phyloP scores from a whole-genome alignment of 2,113 vertebrate species.

The Halichoeres trimaculatus region DNA sequence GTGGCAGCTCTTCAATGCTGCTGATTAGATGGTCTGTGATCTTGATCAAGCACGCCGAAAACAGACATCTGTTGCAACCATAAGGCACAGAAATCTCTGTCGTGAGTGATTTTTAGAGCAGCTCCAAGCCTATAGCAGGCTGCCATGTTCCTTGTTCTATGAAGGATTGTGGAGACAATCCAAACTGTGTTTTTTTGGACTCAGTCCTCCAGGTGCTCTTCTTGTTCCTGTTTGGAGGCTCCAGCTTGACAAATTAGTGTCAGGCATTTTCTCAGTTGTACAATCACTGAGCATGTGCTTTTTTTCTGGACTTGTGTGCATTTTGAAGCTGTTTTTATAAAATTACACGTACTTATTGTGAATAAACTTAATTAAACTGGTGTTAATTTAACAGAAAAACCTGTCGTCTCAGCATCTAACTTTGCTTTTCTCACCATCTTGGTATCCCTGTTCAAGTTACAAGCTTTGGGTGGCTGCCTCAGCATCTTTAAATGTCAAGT shows the following conservation, averaged over 20 bases:
- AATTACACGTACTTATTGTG: too few relatives aligned
- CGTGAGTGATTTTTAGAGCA: constrained; percentile 49
- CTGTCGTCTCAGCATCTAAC: too few relatives aligned
- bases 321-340: too few relatives aligned
- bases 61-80: constrained; percentile 64
- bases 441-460: too few relatives aligned
- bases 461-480: too few relatives aligned
- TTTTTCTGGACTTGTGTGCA: too few relatives aligned
- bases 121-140: constrained; percentile 28
- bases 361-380: too few relatives aligned
- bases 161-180: neutral
- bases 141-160: constrained; percentile 2
- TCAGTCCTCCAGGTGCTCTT: constrained; percentile 16
- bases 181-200: constrained; percentile 8
- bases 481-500: too few relatives aligned
- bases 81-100: constrained; percentile 50
- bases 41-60: constrained; percentile 40
- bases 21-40: constrained; percentile 42
- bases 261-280: neutral
- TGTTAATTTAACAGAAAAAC: too few relatives aligned
- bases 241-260: neutral
- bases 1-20: constrained; percentile 10
- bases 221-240: too few relatives aligned
- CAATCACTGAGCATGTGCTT: too few relatives aligned
- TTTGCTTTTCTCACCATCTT: too few relatives aligned